phyloP scores from a whole-genome alignment of 1,140 invertebrate genomes.

The Hycleus phaleratus region DNA sequence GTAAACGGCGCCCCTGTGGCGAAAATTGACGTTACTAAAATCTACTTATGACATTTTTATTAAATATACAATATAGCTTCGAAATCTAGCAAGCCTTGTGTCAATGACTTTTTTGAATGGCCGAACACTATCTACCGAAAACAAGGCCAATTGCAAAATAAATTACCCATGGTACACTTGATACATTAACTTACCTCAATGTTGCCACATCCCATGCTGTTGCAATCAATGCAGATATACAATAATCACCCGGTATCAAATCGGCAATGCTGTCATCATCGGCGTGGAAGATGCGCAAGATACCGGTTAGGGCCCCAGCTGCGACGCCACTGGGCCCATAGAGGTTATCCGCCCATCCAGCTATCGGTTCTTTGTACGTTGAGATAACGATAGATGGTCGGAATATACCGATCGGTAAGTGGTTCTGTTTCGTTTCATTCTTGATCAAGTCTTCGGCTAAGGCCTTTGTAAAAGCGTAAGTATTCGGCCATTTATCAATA shows the following conservation, averaged over 20 bases:
- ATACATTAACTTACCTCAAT: too few species aligned
- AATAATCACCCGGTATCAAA: slow-evolving; percentile 76
- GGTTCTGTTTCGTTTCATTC: slow-evolving; percentile 50
- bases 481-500: slow-evolving; percentile 62
- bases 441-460: slow-evolving; percentile 56
- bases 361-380: slow-evolving; percentile 62
- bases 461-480: slow-evolving; percentile 88
- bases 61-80: too few species aligned
- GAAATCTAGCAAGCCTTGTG: too few species aligned
- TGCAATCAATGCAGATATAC: slow-evolving; percentile 68
- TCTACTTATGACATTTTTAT: too few species aligned
- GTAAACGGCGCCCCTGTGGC: too few species aligned
- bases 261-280: slow-evolving; percentile 56
- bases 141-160: too few species aligned
- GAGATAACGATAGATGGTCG: slow-evolving; percentile 78
- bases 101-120: too few species aligned
- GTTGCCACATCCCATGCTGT: slow-evolving; percentile 52
- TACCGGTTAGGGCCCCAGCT: slow-evolving; percentile 48
- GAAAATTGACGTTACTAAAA: too few species aligned
- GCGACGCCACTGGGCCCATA: slow-evolving; percentile 69
- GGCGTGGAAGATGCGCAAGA: slow-evolving; percentile 60
- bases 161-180: too few species aligned
- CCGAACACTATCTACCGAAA: too few species aligned
- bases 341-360: slow-evolving; percentile 81
- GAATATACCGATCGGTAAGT: slow-evolving; percentile 59